Percentiles rank a stretch among this genome's conserved stretches.
These are phyloP conservation scores for Caenorhabditis brenneri DNA, from an alignment of 1,140 invertebrate genomes.

Conservation along the genomic window DNA sequence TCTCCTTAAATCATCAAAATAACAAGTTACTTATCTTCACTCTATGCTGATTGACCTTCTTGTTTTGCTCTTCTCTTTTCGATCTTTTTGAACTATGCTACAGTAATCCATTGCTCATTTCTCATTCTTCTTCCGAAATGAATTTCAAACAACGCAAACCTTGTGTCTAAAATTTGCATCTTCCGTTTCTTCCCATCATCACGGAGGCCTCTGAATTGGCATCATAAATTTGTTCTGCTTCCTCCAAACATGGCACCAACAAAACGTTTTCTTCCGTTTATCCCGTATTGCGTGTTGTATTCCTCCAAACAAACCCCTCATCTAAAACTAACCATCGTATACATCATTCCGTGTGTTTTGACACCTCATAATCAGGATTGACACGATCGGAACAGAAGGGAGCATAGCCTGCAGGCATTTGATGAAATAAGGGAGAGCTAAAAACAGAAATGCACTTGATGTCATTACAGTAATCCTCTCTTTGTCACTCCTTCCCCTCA, in stretches of 20 bases:
- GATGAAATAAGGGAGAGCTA: not conserved
- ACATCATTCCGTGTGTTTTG: not conserved
- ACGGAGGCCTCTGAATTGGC: not conserved
- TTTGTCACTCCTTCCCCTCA: not conserved
- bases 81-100: too few species aligned
- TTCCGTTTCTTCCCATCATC: not conserved
- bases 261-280: too few species aligned
- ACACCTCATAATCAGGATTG: slow-evolving; percentile 31
- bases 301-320: not conserved
- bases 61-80: too few species aligned
- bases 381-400: slow-evolving; percentile 11
- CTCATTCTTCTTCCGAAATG: not conserved
- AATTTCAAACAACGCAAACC: not conserved
- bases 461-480: slow-evolving; percentile 37
- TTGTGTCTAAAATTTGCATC: not conserved
- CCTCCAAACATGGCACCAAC: not conserved
- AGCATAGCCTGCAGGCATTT: not conserved
- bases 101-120: not conserved
- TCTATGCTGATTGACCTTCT: too few species aligned
- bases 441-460: slow-evolving; percentile 17
- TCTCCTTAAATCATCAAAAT: too few species aligned
- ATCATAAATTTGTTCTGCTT: slow-evolving; percentile 22
- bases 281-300: not conserved
- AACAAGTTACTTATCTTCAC: too few species aligned
- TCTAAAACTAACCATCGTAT: not conserved